Base-by-base conservation (phyloP, 2,888 invertebrate genomes). In the Brachylomia viminalis region DNA sequence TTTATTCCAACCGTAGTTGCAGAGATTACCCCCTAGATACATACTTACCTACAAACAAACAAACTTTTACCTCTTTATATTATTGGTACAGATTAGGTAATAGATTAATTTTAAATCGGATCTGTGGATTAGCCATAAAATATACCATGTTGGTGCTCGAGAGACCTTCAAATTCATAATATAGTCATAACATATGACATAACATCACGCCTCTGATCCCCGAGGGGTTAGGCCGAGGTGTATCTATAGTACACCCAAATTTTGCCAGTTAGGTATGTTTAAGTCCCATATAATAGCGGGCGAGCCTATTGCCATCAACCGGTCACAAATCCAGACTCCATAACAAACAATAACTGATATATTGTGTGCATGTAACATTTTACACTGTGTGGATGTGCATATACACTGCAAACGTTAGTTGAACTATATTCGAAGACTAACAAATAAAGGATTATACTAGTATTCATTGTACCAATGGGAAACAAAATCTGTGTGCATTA, bases 401-500 rank as follows among this genome's bases (percentile, higher is more conserved):
- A 20, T 5, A 10, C 2, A 59, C 5, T 49, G 5, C n/a, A 38
- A 65, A n/a, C 5, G 49, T 11, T 20, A 5, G 20, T 45, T 47
- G 1, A 20, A 52, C 20, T 38, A 23, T 49, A 52, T 54, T 15
- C 17, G 33, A 20, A 61, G 33, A 15, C 10, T n/a, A 10, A 42
- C 56, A n/a, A 20, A n/a, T 30, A n/a, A 11, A 20, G 0, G 6
- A 45, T 45, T 23, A 30, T 20, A 20, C 11, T 20, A 20, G 11
- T 62, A 11, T 71, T 58, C 23, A 0, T 27, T 33, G 23, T n/a
- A 33, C n/a, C 72, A 42, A 64, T 30, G 2, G 15, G 3, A 73
- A 73, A 66, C n/a, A 38, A 61, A 68, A 65, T 52, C 59, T 72
- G 59, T 72, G 7, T 70, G 58, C 77, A 77, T 27, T 52, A 62